Base-by-base conservation (phyloP, 2,797 vertebrate genomes). In the Choloepus didactylus region DNA sequence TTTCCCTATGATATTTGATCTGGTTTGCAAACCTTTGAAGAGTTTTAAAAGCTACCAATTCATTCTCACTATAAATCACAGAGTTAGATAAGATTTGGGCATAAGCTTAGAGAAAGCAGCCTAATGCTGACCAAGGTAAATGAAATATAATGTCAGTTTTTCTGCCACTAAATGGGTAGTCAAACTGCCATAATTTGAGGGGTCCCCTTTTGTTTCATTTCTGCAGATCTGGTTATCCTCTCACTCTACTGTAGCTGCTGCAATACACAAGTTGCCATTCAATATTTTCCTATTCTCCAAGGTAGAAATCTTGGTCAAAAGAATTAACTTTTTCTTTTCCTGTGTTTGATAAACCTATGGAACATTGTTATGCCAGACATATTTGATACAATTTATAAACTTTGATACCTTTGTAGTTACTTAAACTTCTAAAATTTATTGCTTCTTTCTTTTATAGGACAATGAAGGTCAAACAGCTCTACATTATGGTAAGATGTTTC, bases 401-500 rank as follows among this genome's bases (percentile, higher is more conserved):
- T 83, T 89, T 38, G 4, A 5, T 2, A 12, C 0, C 0, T 87
- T 44, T 46, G 25, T 27, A 84, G 16, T 93, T 96, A 76, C 54
- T 87, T 93, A 1, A 49, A 51, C 49, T 75, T 97, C 96, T 98
- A 92, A 98, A 97, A 91, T 92, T 25, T 76, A 62, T 86, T 97
- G 92, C 97, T 81, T 96, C 96, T 98, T 98, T 98, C 80, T 97
- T 96, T 99, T 98, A 23, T 98, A 99, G 99, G 99, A 99, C 35
- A 99, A 99, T 97, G 99, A 99, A 99, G 99, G 99, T 96, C 99
- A 99, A 98, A 99, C 99, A 76, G 99, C 99, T 7, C 98, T 99
- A 97, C 99, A 99, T 98, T 99, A 99, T 72, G 99, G 99, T 99
- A 99, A 99, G 99, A 95, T 97, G 41, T 73, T 95, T 95, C 91